Evolutionary conservation across 2,113 vertebrate species (phyloP).

Genomic region (Gallinago jamesoni): DNA sequence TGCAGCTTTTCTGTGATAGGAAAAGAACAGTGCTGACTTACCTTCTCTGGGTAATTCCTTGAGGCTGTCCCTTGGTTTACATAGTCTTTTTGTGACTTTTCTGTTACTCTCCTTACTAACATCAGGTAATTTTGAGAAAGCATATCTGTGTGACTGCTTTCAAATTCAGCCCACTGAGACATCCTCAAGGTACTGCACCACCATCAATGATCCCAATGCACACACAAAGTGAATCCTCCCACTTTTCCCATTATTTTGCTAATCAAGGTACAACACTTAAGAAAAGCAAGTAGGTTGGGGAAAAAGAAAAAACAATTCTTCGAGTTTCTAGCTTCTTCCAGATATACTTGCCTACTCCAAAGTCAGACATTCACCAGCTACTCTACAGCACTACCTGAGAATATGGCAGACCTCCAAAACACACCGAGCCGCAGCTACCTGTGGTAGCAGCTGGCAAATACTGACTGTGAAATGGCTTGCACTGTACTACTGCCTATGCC

Average conservation of each 20-base stretch:
- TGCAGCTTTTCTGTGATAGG: not conserved
- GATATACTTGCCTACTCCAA: not conserved
- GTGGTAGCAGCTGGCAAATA: not conserved
- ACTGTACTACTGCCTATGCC: not conserved
- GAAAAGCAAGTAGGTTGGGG: not conserved
- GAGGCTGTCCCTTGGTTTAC: not conserved
- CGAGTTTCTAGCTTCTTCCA: not conserved
- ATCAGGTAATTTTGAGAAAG: constrained; percentile 1
- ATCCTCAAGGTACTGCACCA: not conserved
- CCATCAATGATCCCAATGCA: not conserved
- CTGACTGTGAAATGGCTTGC: not conserved
- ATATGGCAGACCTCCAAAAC: not conserved
- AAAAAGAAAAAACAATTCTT: not conserved
- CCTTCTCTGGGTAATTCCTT: not conserved
- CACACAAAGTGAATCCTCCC: not conserved
- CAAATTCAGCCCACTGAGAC: not conserved
- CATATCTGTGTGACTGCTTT: not conserved
- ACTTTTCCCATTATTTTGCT: not conserved
- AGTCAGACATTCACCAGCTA: not conserved
- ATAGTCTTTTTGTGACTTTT: not conserved
- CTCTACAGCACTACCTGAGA: not conserved
- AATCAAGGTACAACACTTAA: not conserved
- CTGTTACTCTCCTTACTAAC: not conserved
- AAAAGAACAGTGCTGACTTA: not conserved
- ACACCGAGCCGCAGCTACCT: not conserved